phyloP scores from a whole-genome alignment of 2,797 vertebrate species.

The Sebastes goodei region DNA sequence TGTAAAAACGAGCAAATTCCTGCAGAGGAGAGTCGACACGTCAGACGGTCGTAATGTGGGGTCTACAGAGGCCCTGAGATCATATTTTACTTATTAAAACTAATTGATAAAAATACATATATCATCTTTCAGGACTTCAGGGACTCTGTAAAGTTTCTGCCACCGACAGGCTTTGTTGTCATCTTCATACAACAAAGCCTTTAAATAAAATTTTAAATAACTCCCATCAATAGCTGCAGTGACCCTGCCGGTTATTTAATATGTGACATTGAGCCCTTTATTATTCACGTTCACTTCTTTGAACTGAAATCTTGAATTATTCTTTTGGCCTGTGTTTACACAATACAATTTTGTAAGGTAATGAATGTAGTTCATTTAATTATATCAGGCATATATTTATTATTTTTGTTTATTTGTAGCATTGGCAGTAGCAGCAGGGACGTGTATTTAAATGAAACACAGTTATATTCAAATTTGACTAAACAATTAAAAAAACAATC shows the following conservation, averaged over 20 bases:
- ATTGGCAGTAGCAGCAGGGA: neutral
- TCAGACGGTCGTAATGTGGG: neutral
- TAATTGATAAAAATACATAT: neutral
- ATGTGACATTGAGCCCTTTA: neutral
- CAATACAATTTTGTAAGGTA: neutral
- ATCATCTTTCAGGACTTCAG: neutral
- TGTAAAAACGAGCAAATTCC: slow-evolving; percentile 89
- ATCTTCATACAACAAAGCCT: no score
- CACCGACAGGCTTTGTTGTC: neutral
- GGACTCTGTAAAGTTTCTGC: neutral
- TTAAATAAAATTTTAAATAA: neutral
- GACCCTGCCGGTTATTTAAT: neutral
- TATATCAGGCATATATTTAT: neutral
- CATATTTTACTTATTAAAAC: neutral
- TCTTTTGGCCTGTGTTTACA: neutral
- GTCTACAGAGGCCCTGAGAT: neutral
- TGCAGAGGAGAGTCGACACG: slow-evolving; percentile 43
- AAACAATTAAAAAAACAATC: neutral
- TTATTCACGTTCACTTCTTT: neutral
- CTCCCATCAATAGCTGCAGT: neutral
- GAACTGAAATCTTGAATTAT: no score
- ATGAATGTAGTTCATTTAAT: neutral
- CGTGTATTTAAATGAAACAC: neutral
- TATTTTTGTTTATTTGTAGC: neutral
- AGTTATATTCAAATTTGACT: neutral